Base-by-base conservation (phyloP, 2,797 vertebrate genomes). In the Pseudomugil tenellus region DNA sequence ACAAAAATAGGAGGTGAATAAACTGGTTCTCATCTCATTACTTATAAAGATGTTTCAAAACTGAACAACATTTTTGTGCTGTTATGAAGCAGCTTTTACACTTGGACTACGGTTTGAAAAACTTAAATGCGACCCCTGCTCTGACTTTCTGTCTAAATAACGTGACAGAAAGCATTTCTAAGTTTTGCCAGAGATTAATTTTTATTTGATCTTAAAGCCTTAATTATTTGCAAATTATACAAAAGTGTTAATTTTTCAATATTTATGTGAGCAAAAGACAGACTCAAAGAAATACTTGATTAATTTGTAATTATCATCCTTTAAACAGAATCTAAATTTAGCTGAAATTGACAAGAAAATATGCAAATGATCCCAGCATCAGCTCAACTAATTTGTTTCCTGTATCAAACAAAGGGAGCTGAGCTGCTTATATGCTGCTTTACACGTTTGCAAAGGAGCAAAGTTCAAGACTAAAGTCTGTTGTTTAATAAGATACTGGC, bases 351-450 rank as follows among this genome's bases (percentile, higher is more conserved):
- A 56, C 60, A 34, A 41, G 3, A 41, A 53, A 48, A 65, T 49
- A 78, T 51, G 32, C 37, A 60, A 67, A 61, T 57, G 52, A 73
- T 71, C 25, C 34, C 53, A 58, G 39, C 52, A 39, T 17, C 37
- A 11, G 58, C 41, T 72, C 16, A 52, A 54, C 26, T 35, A 13
- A 58, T 74, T 64, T 77, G 67, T 70, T 76, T 74, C 23, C 63
- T 61, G 48, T 62, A 57, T 58, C 19, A 63, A 48, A 55, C 17
- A 29, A 46, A 34, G 62, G 57, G 54, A 29, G 46, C 32, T 16
- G 17, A 17, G 39, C 16, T 17, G 52, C 66, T 64, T 41, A 63
- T 54, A 76, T 17, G 10, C 12, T 19, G 49, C 66, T 59, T 56
- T 34, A 26, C 49, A 62, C 25, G 57, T 46, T 46, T 8, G 17